Evolutionary conservation across 2,888 invertebrate genomes (phyloP).

Genomic region (Phyllotreta cruciferae): DNA sequence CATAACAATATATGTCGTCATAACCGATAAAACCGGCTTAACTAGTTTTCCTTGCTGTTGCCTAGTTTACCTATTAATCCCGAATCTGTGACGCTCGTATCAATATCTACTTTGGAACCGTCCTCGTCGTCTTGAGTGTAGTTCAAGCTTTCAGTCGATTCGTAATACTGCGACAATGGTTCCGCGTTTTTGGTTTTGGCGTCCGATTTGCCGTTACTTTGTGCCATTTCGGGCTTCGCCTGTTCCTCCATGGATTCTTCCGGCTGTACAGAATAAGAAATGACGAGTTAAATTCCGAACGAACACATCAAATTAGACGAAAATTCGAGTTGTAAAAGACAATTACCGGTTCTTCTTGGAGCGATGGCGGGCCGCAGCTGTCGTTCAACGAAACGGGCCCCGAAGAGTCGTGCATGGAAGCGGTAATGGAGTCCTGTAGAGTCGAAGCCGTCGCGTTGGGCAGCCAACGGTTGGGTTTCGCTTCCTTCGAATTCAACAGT

Average conservation of each 20-base stretch:
- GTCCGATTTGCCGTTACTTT: slow-evolving; percentile 15
- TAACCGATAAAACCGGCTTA: no score
- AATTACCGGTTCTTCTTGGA: slow-evolving; percentile 53
- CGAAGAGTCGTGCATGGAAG: slow-evolving; percentile 61
- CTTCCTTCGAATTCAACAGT: slow-evolving; percentile 71
- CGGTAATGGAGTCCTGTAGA: slow-evolving; percentile 61
- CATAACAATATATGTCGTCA: no score
- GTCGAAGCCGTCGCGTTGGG: slow-evolving; percentile 59
- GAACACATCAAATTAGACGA: neutral
- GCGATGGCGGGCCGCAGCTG: slow-evolving; percentile 55
- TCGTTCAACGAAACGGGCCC: slow-evolving; percentile 57
- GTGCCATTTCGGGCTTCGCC: neutral
- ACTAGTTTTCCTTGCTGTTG: no score
- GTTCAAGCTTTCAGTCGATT: slow-evolving; percentile 57
- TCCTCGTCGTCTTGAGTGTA: slow-evolving; percentile 54
- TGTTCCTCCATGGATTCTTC: slow-evolving; percentile 41
- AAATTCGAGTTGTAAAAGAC: slow-evolving; percentile 1
- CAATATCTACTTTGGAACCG: slow-evolving; percentile 55
- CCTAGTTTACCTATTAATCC: slow-evolving; percentile 56
- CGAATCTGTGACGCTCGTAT: slow-evolving; percentile 57
- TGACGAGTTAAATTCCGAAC: neutral
- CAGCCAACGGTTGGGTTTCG: slow-evolving; percentile 53
- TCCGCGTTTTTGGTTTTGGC: slow-evolving; percentile 44
- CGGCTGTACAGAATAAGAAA: neutral
- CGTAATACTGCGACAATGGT: slow-evolving; percentile 53